These are phyloP conservation scores for Megaleporinus macrocephalus DNA, from an alignment of 2,113 vertebrate genomes.

Conservation along the genomic window DNA sequence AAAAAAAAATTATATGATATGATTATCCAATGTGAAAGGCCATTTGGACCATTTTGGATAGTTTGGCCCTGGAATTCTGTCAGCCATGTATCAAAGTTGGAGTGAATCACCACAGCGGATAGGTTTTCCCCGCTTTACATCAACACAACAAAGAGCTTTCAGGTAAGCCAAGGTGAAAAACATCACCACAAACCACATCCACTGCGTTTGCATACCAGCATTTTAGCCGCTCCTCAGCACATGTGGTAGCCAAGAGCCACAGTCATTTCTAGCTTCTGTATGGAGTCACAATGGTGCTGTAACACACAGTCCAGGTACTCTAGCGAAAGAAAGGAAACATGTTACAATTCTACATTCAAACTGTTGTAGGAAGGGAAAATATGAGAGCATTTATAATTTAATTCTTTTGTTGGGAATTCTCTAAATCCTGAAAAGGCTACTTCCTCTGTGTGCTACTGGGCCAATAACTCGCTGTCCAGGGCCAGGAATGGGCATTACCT, in stretches of 20 bases:
- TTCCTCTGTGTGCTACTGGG: not conserved
- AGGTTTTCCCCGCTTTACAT: slow-evolving; percentile 31
- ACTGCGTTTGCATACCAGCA: slow-evolving; percentile 53
- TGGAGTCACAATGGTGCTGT: slow-evolving; percentile 32
- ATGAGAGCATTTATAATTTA: not conserved
- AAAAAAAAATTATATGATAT: too few relatives aligned
- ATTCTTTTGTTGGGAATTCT: slow-evolving; percentile 5
- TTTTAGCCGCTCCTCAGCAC: slow-evolving; percentile 38
- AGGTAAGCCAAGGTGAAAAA: slow-evolving; percentile 47
- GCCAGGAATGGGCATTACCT: slow-evolving; percentile 38
- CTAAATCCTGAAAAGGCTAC: not conserved
- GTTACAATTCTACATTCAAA: slow-evolving; percentile 14
- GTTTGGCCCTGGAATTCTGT: not conserved
- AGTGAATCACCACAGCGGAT: not conserved
- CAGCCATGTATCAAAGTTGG: not conserved
- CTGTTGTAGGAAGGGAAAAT: not conserved
- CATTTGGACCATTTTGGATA: not conserved
- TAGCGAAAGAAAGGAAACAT: slow-evolving; percentile 16
- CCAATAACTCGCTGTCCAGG: slow-evolving; percentile 21
- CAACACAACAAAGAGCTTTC: slow-evolving; percentile 1
- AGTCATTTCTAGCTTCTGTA: slow-evolving; percentile 59
- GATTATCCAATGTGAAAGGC: too few relatives aligned
- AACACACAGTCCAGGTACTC: slow-evolving; percentile 32
- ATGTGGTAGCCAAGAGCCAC: slow-evolving; percentile 59
- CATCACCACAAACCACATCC: slow-evolving; percentile 47